Evolutionary conservation across 1,140 invertebrate species (phyloP).

Genomic region (Panonychus citri): DNA sequence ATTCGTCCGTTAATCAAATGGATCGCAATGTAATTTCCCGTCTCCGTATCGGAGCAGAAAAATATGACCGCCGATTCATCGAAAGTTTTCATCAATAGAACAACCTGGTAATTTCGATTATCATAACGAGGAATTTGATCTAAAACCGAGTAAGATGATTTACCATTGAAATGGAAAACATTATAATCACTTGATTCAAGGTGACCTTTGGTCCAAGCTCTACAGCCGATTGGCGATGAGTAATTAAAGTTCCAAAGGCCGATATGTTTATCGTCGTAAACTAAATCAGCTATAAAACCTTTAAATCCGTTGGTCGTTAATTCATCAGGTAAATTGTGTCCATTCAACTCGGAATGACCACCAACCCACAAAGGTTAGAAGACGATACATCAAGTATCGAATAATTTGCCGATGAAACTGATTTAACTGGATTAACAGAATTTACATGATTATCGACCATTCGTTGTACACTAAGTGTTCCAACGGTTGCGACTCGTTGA

Average conservation of each 20-base stretch:
- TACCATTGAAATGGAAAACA: slow-evolving; percentile 25
- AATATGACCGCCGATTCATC: slow-evolving; percentile 71
- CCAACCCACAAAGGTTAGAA: slow-evolving; percentile 17
- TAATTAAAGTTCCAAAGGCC: slow-evolving; percentile 65
- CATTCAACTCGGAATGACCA: slow-evolving; percentile 12
- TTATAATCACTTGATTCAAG: slow-evolving; percentile 1
- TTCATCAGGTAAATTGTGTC: slow-evolving; percentile 20
- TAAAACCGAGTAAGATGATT: slow-evolving; percentile 17
- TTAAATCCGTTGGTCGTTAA: slow-evolving; percentile 22
- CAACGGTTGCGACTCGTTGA: slow-evolving; percentile 23
- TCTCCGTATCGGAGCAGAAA: slow-evolving; percentile 43
- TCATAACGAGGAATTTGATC: slow-evolving; percentile 36
- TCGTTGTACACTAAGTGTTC: slow-evolving; percentile 18
- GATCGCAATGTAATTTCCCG: slow-evolving; percentile 18
- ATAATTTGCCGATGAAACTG: slow-evolving; percentile 14
- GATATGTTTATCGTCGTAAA: slow-evolving; percentile 45
- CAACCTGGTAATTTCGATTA: slow-evolving; percentile 45
- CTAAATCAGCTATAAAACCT: slow-evolving; percentile 52
- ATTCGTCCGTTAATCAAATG: slow-evolving; percentile 8
- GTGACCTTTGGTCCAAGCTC: slow-evolving; percentile 42
- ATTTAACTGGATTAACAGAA: slow-evolving; percentile 12
- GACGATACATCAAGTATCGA: slow-evolving; percentile 17
- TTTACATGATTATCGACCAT: slow-evolving; percentile 9
- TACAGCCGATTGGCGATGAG: slow-evolving; percentile 29
- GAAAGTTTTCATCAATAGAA: slow-evolving; percentile 54